Conservation (phyloP, 2,888 invertebrate species). For the Sminthurinus aureus region DNA sequence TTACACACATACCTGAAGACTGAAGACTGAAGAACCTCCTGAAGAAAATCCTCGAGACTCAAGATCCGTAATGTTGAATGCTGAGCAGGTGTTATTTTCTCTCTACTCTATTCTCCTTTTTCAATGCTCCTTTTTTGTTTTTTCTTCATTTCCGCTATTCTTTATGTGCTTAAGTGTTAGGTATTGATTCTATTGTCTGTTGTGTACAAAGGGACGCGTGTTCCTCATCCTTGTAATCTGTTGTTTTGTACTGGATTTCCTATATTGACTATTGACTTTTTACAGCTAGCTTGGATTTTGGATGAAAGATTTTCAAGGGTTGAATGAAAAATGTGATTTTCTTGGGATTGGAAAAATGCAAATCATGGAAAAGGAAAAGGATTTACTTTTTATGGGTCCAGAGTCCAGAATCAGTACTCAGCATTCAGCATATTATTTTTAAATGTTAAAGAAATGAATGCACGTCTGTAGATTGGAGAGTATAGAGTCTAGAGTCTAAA, state of each 20-base stretch:
- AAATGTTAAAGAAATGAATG: neutral
- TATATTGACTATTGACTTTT: neutral
- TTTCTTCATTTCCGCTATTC: no score
- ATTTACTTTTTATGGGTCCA: no score
- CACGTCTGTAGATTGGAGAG: no score
- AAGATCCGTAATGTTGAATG: neutral
- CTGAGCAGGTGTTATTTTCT: neutral
- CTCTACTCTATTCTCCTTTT: no score
- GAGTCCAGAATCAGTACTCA: no score
- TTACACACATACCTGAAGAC: neutral
- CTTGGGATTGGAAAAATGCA: constrained; percentile 2
- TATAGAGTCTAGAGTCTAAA: neutral
- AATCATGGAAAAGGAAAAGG: neutral
- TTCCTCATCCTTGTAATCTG: neutral
- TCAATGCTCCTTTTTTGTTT: no score
- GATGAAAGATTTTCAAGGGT: neutral
- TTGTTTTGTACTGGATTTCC: neutral
- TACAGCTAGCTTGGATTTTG: neutral
- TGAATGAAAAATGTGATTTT: constrained; percentile 3
- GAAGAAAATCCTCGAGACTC: neutral
- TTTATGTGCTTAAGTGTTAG: no score
- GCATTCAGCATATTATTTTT: neutral
- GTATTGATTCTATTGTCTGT: no score
- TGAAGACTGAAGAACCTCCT: no score
- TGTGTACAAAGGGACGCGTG: neutral